Base-by-base conservation (phyloP, 2,797 vertebrate genomes). In the Ctenopoma multispine region DNA sequence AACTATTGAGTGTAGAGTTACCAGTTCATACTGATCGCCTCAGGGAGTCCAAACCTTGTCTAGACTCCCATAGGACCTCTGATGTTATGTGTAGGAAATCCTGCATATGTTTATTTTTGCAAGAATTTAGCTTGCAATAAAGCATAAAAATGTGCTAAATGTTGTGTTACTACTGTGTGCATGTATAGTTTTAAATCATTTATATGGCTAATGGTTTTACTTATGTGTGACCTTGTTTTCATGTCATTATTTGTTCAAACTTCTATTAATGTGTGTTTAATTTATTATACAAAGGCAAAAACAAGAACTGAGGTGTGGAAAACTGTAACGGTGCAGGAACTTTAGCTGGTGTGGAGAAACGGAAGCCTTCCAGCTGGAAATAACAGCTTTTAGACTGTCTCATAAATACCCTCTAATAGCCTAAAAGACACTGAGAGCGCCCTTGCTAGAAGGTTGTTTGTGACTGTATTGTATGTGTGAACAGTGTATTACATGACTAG, bases 1-100 rank as follows among this genome's bases (percentile, higher is more conserved):
- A 80, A 80, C 61, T 75, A 81, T n/a, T 80, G 77, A 88, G 90
- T 94, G 79, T 94, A 91, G 72, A 83, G 88, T 94, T 95, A 91
- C 92, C 61, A 72, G 47, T 38, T 73, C 63, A 81, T 72, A 83
- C 80, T 88, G 82, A 80, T 72, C 80, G 78, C 72, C 73, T 65
- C 54, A 82, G 63, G 67, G 41, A 80, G 66, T 72, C 79, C 72
- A 82, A 84, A 72, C 59, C 43, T 59, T 75, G 61, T 70, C 72
- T 77, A 21, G 67, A 70, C 70, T 69, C 58, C 60, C 63, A n/a
- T 20, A 65, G 43, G 80, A 75, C 72, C 77, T 66, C 77, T 72
- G 61, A 58, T 78, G 70, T 82, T 68, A 54, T 63, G 65, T 60
- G 50, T 75, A 75, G 72, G 72, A 81, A 80, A 67, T 43, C 57